These are phyloP conservation scores for Danionella cerebrum DNA, from an alignment of 2,113 vertebrate genomes.

Conservation along the genomic window DNA sequence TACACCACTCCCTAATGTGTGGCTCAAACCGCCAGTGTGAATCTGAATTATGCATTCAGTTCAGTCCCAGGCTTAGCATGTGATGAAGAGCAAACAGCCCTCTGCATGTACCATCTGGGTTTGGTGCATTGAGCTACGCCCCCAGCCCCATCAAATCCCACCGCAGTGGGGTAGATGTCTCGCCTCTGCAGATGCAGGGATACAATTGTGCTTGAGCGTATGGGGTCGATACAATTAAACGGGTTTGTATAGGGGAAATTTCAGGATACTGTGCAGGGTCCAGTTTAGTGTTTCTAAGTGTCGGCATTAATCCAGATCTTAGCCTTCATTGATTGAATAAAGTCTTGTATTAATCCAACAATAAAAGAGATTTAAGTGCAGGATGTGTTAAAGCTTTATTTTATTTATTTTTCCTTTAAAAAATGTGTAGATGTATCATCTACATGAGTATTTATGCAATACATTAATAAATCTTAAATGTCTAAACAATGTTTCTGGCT, in stretches of 20 bases:
- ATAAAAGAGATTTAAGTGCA: no score
- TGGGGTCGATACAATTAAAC: neutral
- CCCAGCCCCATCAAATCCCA: slow-evolving; percentile 48
- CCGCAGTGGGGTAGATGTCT: slow-evolving; percentile 21
- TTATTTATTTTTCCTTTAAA: no score
- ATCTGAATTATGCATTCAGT: slow-evolving; percentile 43
- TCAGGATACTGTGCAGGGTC: no score
- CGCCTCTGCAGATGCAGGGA: neutral
- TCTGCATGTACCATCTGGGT: slow-evolving; percentile 32
- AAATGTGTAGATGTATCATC: no score
- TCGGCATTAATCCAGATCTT: no score
- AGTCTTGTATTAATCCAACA: no score
- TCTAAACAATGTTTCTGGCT: neutral
- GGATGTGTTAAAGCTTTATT: no score
- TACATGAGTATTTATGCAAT: no score
- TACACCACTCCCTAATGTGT: slow-evolving; percentile 53
- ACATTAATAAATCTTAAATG: no score
- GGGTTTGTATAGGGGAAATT: no score
- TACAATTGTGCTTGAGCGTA: neutral
- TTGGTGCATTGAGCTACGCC: slow-evolving; percentile 44
- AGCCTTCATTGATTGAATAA: no score
- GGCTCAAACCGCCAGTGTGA: slow-evolving; percentile 29
- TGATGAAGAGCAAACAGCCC: neutral
- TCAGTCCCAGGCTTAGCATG: neutral
- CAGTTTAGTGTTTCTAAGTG: no score